Base-by-base conservation (phyloP, 2,797 vertebrate genomes). In the Takifugu ocellatus region DNA sequence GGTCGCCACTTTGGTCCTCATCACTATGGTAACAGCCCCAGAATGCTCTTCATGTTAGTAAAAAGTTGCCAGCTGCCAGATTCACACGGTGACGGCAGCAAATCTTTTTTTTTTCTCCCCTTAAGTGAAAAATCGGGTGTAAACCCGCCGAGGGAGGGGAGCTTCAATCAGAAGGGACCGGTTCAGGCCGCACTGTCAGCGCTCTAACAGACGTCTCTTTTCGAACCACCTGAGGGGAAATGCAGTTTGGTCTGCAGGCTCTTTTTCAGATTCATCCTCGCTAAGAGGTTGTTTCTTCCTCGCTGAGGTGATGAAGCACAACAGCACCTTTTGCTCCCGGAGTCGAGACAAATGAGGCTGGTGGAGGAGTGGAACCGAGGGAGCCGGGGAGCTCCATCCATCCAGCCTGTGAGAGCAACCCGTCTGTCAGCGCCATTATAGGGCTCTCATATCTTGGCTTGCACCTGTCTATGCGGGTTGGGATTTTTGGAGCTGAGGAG, bases 381-480 rank as follows among this genome's bases (percentile, higher is more conserved):
- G 6, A 3, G 27, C 27, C 27, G 5, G 5, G 31, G 59, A 56
- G 58, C 66, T 80, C 59, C 57, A 54, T 75, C 33, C 33, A 36
- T 36, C 71, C 75, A 72, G 46, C 51, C 67, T 69, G 66, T 49
- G 54, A 59, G 79, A 85, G 76, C 68, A 68, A 55, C 81, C 71
- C 25, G 42, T 87, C 85, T 83, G 80, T 90, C 87, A 84, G 66
- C 85, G 44, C 79, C 68, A 70, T 76, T 74, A 69, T 63, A 72
- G 78, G 64, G 52, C 66, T 65, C 79, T 87, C 79, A 59, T 84
- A 82, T 85, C 79, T 84, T 69, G 72, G 81, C 65, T 74, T 82
- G 79, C 86, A 89, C 87, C 88, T 88, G 87, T 80, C 74, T 84
- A 77, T 81, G 69, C 48, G 5, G 64, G 68, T 59, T 68, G 67